Evolutionary conservation across 2,797 vertebrate genomes (phyloP), one percentile per base, ranked within the genome.

Genomic region (Sebastes aleutianus): DNA sequence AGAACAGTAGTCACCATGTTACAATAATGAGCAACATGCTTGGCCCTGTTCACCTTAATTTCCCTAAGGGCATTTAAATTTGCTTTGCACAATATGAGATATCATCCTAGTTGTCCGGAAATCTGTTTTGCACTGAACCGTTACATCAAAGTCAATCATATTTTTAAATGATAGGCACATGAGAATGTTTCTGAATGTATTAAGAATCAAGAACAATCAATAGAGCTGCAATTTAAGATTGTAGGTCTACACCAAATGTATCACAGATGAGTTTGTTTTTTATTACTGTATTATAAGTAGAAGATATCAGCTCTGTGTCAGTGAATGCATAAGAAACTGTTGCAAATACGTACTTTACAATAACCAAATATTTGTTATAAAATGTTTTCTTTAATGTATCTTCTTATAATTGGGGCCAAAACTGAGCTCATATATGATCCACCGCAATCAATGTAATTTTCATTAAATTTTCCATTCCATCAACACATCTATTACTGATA

Each of bases 11-110:
- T 80, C 69, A 22, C 7, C 20, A 47, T 74, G 26, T 62, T 47
- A n/a, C 71, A 47, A 6, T 85, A 78, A 82, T 64, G 57, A 78
- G 57, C 61, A 79, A 64, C 77, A 90, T 65, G 26, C 57, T 72
- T 6, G 16, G 31, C 22, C 74, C 77, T 76, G 66, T 18, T 71
- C 16, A 3, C 3, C 7, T 16, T 20, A 36, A 74, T 58, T 47
- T 20, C 59, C 47, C 53, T 9, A 16, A 3, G 29, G 22, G 4
- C 22, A 10, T 57, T 27, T 72, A 2, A 43, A 18, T 70, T 34
- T 83, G n/a, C 3, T 14, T 4, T 76, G 29, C 34, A 36, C 32
- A 67, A 4, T 8, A 18, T 62, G 3, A 56, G 13, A 68, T 57
- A n/a, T 27, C 2, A 57, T 81, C 7, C 27, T 10, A 26, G 7